A percentile compares a stretch with the other conserved stretches of the same genome.
Conservation (phyloP, 35 echinoderm and acorn worm genomes). For the Holothuria glaberrima region DNA sequence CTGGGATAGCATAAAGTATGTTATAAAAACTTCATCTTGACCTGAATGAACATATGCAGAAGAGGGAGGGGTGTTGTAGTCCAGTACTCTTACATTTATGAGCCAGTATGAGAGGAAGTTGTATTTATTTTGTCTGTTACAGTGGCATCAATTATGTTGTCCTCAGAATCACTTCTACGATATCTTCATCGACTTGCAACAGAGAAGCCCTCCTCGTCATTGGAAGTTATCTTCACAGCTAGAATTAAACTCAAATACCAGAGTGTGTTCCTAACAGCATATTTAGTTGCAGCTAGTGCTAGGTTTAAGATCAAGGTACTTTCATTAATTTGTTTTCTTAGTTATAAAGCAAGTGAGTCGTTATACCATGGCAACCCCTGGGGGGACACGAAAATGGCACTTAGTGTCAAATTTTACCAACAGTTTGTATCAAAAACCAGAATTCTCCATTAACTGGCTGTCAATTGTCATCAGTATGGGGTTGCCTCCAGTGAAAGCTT, state of each 20-base stretch:
- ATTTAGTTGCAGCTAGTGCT: background rate
- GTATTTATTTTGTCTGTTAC: background rate
- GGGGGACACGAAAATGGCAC: too few species aligned
- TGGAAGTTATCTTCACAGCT: background rate
- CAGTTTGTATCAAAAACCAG: too few species aligned
- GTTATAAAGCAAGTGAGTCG: too few species aligned
- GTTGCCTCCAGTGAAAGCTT: too few species aligned
- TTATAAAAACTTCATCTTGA: background rate
- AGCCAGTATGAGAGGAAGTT: too few species aligned
- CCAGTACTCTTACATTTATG: too few species aligned
- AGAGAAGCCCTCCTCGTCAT: background rate
- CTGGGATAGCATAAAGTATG: background rate
- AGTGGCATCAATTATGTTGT: constrained; percentile 37
- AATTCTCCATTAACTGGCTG: too few species aligned
- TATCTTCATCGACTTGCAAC: constrained; percentile 15
- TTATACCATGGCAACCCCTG: too few species aligned
- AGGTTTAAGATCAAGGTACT: constrained; percentile 18
- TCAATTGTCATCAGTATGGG: too few species aligned
- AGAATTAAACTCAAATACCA: constrained; percentile 24
- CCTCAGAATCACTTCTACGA: constrained; percentile 14
- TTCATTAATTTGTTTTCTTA: background rate
- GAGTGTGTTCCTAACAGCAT: background rate
- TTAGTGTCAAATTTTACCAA: too few species aligned
- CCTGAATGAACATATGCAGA: too few species aligned
- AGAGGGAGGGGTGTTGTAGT: too few species aligned